Evolutionary conservation across 2,113 vertebrate species (phyloP).

Genomic region (Sisor rabdophorus): DNA sequence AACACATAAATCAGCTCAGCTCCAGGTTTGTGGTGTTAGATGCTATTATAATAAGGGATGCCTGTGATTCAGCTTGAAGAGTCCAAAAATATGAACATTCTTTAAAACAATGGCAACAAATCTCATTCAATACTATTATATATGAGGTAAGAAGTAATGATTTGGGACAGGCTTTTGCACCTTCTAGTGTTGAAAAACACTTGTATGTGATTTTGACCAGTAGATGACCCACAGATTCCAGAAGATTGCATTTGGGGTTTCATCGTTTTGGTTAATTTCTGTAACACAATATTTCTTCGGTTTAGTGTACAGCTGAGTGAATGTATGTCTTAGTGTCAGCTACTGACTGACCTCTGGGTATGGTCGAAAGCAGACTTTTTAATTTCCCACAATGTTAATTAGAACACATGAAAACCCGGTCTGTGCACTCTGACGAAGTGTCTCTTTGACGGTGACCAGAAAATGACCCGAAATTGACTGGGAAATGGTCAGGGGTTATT

Average conservation of each 20-base stretch:
- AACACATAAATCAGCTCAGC: too few relatives aligned
- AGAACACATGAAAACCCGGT: constrained; percentile 8
- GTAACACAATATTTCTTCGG: constrained; percentile 13
- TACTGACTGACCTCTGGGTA: constrained; percentile 17
- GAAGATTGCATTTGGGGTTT: constrained; percentile 2
- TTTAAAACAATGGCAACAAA: constrained; percentile 16
- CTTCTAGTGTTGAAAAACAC: constrained; percentile 11
- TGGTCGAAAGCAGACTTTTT: constrained; percentile 15
- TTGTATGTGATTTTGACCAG: constrained; percentile 16
- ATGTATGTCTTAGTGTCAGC: neutral
- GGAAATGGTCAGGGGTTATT: constrained; percentile 11
- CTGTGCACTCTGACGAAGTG: neutral
- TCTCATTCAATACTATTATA: constrained; percentile 4
- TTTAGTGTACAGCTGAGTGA: constrained; percentile 20
- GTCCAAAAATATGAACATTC: neutral
- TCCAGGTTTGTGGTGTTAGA: neutral
- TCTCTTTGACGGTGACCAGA: constrained; percentile 37
- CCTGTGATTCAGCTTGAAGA: neutral
- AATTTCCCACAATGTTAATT: constrained; percentile 30
- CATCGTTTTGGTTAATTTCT: neutral
- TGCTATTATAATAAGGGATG: neutral
- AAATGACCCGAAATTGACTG: constrained; percentile 24
- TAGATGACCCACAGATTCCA: constrained; percentile 15
- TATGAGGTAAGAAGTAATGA: constrained; percentile 27
- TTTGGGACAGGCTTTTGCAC: constrained; percentile 26